Evolutionary conservation across 2,797 vertebrate genomes (phyloP).

Genomic region (Hozukius guyotensis): DNA sequence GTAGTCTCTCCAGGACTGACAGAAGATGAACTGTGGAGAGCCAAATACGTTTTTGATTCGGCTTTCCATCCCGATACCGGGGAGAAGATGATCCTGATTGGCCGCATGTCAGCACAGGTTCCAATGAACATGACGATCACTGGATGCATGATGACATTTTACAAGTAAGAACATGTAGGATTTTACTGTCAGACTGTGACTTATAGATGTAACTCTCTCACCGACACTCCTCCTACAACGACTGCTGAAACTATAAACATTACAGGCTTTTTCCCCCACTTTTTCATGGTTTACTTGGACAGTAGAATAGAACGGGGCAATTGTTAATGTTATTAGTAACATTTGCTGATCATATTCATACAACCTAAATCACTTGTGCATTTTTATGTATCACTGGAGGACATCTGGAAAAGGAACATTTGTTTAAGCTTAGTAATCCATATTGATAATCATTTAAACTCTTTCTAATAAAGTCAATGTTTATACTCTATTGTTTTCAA

Average conservation of each 20-base stretch:
- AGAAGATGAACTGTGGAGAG: slow-evolving; percentile 95
- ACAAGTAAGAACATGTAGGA: slow-evolving; percentile 84
- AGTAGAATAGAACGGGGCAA: not conserved
- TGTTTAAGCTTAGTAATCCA: not conserved
- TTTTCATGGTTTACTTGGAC: not conserved
- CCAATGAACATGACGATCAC: slow-evolving; percentile 99
- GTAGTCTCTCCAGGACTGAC: slow-evolving; percentile 89
- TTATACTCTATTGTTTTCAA: slow-evolving; percentile 2
- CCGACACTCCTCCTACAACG: not conserved
- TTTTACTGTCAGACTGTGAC: not conserved
- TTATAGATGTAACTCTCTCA: not conserved
- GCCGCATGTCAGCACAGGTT: slow-evolving; percentile 98
- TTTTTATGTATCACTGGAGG: not conserved
- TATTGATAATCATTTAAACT: not conserved
- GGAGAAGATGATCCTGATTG: slow-evolving; percentile 98
- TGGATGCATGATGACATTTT: slow-evolving; percentile 99
- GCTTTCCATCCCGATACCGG: slow-evolving; percentile 98
- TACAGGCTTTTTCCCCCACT: not conserved
- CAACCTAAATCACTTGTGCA: not conserved
- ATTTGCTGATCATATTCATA: not conserved
- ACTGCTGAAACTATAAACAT: not conserved
- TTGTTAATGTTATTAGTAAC: not conserved
- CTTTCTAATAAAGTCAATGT: not conserved
- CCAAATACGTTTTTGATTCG: slow-evolving; percentile 96
- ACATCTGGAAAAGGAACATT: not conserved